A percentile compares a stretch with the other conserved stretches of the same genome.
Conservation (phyloP, 2,888 invertebrate species). For the Eupithecia insigniata region DNA sequence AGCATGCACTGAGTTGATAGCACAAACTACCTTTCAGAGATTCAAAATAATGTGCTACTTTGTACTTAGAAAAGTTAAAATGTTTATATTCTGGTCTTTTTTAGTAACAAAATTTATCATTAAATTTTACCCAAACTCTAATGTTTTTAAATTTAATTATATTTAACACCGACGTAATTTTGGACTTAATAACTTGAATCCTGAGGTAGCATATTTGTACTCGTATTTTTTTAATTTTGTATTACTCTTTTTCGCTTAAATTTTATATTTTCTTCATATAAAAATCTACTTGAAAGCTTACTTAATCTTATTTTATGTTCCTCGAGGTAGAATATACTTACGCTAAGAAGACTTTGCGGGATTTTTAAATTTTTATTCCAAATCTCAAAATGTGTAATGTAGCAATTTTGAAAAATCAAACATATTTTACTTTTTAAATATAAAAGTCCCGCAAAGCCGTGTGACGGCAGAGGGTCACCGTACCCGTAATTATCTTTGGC, state of each 20-base stretch:
- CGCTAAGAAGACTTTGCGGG: slow-evolving; percentile 61
- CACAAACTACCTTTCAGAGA: slow-evolving; percentile 80
- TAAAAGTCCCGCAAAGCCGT: slow-evolving; percentile 63
- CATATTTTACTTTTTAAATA: background rate
- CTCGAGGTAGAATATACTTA: slow-evolving; percentile 84
- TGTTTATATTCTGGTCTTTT: slow-evolving; percentile 21
- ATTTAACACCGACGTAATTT: slow-evolving; percentile 45
- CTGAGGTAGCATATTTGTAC: slow-evolving; percentile 84
- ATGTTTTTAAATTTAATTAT: slow-evolving; percentile 8
- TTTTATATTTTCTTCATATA: slow-evolving; percentile 78
- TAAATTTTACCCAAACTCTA: slow-evolving; percentile 18
- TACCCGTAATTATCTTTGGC: slow-evolving; percentile 85
- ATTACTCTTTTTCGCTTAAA: slow-evolving; percentile 70
- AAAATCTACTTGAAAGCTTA: slow-evolving; percentile 81
- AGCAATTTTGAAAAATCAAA: background rate
- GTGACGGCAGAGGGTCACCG: slow-evolving; percentile 85
- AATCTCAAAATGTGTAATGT: background rate
- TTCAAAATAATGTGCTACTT: slow-evolving; percentile 68
- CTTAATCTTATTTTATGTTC: slow-evolving; percentile 74
- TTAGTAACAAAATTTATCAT: slow-evolving; percentile 12
- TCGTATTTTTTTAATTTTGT: slow-evolving; percentile 71
- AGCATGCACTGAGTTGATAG: slow-evolving; percentile 70
- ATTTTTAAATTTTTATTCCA: slow-evolving; percentile 56
- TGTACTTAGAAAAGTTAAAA: slow-evolving; percentile 25
- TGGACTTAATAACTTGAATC: slow-evolving; percentile 76